Conservation (phyloP, 1,140 invertebrate species). For the Amphibalanus amphitrite region DNA sequence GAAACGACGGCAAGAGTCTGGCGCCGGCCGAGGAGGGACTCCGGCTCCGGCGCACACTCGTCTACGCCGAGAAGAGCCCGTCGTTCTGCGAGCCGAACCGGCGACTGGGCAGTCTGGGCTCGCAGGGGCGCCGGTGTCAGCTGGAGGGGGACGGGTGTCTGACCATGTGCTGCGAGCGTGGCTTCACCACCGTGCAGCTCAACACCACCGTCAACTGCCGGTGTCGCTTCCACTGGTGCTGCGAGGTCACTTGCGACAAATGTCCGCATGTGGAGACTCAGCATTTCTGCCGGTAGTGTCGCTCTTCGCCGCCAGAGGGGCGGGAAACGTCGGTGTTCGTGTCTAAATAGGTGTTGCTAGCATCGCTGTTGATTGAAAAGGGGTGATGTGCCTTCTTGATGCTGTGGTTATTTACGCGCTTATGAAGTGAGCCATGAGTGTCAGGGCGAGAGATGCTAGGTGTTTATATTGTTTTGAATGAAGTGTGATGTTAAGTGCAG, state of each 20-base stretch:
- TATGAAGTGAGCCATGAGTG: no score
- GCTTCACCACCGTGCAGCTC: constrained; percentile 37
- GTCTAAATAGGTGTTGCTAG: no score
- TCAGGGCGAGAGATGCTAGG: no score
- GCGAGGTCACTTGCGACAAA: constrained; percentile 84
- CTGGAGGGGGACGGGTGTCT: constrained; percentile 53
- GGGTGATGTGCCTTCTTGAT: no score
- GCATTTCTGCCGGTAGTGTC: constrained; percentile 29
- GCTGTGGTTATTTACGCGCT: no score
- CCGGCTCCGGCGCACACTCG: constrained; percentile 21
- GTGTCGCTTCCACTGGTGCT: constrained; percentile 94
- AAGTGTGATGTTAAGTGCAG: no score
- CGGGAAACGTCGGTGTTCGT: no score
- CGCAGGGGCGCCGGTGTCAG: constrained; percentile 57
- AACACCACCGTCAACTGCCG: constrained; percentile 52
- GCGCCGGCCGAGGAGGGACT: no score
- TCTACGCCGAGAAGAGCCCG: constrained; percentile 40
- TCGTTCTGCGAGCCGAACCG: constrained; percentile 39
- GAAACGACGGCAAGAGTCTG: no score
- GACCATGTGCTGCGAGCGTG: constrained; percentile 43
- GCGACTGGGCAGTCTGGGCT: constrained; percentile 70
- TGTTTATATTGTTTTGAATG: no score
- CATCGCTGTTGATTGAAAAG: no score
- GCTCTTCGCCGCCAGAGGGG: no score
- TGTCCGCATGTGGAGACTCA: constrained; percentile 75